Evolutionary conservation across 2,797 vertebrate genomes (phyloP).

Genomic region (Manis pentadactyla): DNA sequence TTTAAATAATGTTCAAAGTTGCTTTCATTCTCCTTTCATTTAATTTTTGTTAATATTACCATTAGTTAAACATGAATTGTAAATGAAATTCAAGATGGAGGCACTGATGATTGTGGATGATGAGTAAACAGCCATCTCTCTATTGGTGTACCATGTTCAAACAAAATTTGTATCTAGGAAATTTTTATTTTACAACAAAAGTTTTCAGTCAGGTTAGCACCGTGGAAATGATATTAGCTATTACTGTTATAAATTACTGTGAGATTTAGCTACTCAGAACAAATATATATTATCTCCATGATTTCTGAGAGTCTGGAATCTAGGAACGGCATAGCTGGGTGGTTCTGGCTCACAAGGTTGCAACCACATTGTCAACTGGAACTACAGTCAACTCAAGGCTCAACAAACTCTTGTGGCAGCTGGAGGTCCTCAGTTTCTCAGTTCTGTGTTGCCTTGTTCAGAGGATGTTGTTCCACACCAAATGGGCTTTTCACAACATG

Average conservation of each 20-base stretch:
- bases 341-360: background rate
- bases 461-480: background rate
- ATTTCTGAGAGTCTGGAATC: background rate
- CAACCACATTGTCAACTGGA: background rate
- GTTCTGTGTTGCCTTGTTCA: background rate
- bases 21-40: background rate
- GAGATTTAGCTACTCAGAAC: background rate
- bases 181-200: background rate
- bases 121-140: background rate
- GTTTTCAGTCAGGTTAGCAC: background rate
- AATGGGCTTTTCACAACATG: background rate
- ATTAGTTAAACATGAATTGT: background rate
- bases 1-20: slow-evolving; percentile 13
- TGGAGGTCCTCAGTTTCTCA: background rate
- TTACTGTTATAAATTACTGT: slow-evolving; percentile 7
- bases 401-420: background rate
- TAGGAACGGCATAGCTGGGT: background rate
- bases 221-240: background rate
- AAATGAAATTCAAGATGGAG: background rate
- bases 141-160: background rate
- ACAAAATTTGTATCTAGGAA: background rate
- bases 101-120: background rate
- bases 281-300: background rate
- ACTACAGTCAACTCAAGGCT: background rate
- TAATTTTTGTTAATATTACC: background rate